These are phyloP conservation scores for Pristionchus japonicus DNA, from an alignment of 2,888 invertebrate genomes.

Conservation along the genomic window DNA sequence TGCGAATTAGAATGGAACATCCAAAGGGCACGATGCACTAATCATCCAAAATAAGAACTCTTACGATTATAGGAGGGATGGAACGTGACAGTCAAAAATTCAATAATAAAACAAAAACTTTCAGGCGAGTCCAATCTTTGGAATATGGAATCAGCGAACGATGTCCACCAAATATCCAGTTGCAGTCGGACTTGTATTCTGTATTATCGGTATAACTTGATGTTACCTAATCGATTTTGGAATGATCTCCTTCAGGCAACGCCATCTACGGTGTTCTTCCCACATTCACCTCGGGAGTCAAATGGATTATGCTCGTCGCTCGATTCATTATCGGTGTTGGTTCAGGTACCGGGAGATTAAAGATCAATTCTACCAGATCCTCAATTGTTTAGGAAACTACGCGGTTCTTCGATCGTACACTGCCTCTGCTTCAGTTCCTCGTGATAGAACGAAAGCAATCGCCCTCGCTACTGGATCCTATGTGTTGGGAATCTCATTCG, in stretches of 20 bases:
- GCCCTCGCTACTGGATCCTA: constrained; percentile 38
- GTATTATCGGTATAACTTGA: constrained; percentile 27
- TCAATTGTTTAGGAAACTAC: constrained; percentile 31
- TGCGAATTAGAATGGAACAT: not conserved
- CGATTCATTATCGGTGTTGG: constrained; percentile 40
- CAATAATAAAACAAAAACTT: not conserved
- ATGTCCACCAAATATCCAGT: constrained; percentile 45
- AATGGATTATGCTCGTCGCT: constrained; percentile 45
- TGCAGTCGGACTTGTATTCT: constrained; percentile 25
- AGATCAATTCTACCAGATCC: not conserved
- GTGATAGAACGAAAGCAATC: constrained; percentile 39
- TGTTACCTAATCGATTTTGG: not conserved
- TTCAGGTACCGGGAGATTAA: constrained; percentile 11
- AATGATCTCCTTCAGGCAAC: constrained; percentile 13
- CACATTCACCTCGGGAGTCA: not conserved
- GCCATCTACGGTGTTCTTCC: constrained; percentile 26
- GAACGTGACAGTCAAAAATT: not conserved
- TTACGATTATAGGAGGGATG: not conserved
- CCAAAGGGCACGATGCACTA: not conserved
- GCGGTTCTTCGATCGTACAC: constrained; percentile 45
- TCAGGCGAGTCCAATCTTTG: constrained; percentile 41
- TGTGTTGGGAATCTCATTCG: constrained; percentile 38
- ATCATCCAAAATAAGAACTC: not conserved
- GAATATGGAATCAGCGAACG: constrained; percentile 45
- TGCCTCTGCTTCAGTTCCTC: constrained; percentile 21